Conservation (phyloP, 2,113 vertebrate genomes). For the Petaurus breviceps region DNA sequence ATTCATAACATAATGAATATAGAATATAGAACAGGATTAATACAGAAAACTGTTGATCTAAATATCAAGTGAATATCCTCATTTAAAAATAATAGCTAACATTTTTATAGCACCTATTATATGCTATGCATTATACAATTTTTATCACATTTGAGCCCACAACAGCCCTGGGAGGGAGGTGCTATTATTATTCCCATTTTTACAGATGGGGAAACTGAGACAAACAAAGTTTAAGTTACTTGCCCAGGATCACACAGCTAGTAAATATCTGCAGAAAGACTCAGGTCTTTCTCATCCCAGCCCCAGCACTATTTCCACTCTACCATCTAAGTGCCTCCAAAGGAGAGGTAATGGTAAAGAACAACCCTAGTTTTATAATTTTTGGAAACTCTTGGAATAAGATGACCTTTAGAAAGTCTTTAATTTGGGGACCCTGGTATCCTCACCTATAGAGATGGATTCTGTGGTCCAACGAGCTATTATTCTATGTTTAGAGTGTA, state of each 20-base stretch:
- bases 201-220: background rate
- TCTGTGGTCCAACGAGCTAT: background rate
- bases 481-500: background rate
- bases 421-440: background rate
- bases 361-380: too few species aligned
- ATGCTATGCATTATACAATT: background rate
- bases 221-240: background rate
- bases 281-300: background rate
- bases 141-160: background rate
- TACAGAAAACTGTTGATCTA: background rate
- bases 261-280: too few species aligned
- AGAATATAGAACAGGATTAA: background rate
- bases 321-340: background rate
- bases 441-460: background rate
- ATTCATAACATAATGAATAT: background rate
- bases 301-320: too few species aligned
- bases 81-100: background rate
- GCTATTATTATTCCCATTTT: background rate
- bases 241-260: background rate
- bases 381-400: too few species aligned
- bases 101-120: background rate
- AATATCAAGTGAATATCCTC: background rate
- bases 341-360: too few species aligned
- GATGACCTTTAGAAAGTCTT: background rate
- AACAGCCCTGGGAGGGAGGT: background rate